Percentiles rank a stretch among this genome's conserved stretches.
phyloP scores from a whole-genome alignment of 2,888 invertebrate species.

The Archips xylosteana region DNA sequence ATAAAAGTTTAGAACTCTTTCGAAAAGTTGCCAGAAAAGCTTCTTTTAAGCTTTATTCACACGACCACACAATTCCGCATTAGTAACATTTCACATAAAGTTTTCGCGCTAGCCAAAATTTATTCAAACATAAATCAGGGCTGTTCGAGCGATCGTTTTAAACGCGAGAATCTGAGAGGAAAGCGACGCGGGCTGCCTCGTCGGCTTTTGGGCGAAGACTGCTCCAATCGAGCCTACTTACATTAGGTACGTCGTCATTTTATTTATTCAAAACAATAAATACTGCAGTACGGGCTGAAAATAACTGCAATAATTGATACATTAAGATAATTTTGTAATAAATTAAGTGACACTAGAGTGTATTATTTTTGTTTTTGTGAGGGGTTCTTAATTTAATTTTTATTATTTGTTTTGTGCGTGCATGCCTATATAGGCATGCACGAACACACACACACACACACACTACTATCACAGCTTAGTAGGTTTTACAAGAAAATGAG shows the following conservation, averaged over 20 bases:
- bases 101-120: neutral
- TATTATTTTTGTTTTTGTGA: too few species aligned
- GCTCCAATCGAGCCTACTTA: slow-evolving; percentile 8
- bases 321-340: neutral
- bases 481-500: too few species aligned
- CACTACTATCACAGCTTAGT: too few species aligned
- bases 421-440: too few species aligned
- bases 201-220: slow-evolving; percentile 11
- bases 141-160: slow-evolving; percentile 8
- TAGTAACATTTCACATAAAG: slow-evolving; percentile 1
- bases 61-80: neutral
- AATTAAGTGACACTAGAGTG: neutral
- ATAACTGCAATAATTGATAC: neutral
- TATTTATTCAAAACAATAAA: slow-evolving; percentile 11
- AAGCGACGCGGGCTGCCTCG: slow-evolving; percentile 1
- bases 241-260: slow-evolving; percentile 11
- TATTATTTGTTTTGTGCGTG: too few species aligned
- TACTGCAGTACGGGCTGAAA: neutral
- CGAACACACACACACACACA: too few species aligned
- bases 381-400: too few species aligned
- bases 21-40: neutral
- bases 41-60: neutral
- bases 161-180: neutral
- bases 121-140: neutral
- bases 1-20: neutral